Percentiles rank a stretch among this genome's conserved stretches.
These are phyloP conservation scores for Erannis defoliaria DNA, from an alignment of 2,888 invertebrate species.

Conservation along the genomic window DNA sequence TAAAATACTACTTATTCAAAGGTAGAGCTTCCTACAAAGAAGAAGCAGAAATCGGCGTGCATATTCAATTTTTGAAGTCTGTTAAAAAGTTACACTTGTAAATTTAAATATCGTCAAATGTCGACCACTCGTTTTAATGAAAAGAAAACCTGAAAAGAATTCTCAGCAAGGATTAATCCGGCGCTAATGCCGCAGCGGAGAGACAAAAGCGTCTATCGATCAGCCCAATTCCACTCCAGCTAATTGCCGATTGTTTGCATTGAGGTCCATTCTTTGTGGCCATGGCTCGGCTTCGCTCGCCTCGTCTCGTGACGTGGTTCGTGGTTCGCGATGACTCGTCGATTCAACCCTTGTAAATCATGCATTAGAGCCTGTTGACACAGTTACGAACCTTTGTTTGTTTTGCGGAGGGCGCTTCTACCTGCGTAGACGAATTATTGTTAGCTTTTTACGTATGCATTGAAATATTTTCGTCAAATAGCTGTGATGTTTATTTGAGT, in stretches of 20 bases:
- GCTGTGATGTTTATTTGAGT: constrained; percentile 8
- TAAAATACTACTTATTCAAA: too few relatives aligned
- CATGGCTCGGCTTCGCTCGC: constrained; percentile 31
- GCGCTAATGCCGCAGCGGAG: constrained; percentile 58
- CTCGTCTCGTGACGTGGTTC: constrained; percentile 50
- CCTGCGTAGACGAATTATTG: constrained; percentile 33
- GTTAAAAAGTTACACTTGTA: constrained; percentile 11
- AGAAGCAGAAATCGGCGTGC: too few relatives aligned
- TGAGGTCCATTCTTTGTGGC: constrained; percentile 64
- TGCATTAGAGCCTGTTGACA: constrained; percentile 54
- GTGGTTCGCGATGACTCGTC: constrained; percentile 55
- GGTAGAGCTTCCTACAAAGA: too few relatives aligned
- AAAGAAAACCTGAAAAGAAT: constrained; percentile 29
- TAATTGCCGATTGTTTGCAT: constrained; percentile 76
- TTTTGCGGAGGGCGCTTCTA: constrained; percentile 28
- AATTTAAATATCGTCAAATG: constrained; percentile 4
- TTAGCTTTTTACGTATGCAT: constrained; percentile 24
- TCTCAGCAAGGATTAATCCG: constrained; percentile 54
- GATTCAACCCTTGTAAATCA: constrained; percentile 60
- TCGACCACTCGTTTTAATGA: constrained; percentile 39
- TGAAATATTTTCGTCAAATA: constrained; percentile 22
- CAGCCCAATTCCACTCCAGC: constrained; percentile 66
- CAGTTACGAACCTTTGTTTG: constrained; percentile 50
- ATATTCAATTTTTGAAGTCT: too few relatives aligned
- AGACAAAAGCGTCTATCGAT: constrained; percentile 71